Conservation (phyloP, 2,888 invertebrate species). For the Synanthedon myopaeformis region DNA sequence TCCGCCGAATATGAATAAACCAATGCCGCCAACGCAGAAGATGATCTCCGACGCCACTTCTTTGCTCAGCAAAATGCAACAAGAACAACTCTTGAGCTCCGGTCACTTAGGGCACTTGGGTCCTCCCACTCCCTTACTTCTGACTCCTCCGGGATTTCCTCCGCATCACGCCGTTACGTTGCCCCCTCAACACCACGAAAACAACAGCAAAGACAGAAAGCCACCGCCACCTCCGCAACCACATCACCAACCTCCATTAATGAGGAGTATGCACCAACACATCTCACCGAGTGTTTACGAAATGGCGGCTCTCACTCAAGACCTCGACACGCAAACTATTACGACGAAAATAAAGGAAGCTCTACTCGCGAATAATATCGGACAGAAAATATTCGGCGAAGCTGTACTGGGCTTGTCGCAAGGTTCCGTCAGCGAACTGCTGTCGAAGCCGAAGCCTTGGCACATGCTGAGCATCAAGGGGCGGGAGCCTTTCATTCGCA, state of each 20-base stretch:
- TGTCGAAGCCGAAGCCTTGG: conserved; percentile 99
- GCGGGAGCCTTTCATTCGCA: conserved; percentile 93
- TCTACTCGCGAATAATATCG: conserved; percentile 94
- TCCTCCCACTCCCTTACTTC: conserved; percentile 73
- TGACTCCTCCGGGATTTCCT: conserved; percentile 82
- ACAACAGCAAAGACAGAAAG: conserved; percentile 70
- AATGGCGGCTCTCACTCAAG: conserved; percentile 96
- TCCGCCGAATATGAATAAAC: conserved; percentile 76
- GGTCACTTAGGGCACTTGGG: conserved; percentile 66
- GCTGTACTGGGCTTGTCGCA: conserved; percentile 96
- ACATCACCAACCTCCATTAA: conserved; percentile 74
- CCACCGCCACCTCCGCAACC: conserved; percentile 70
- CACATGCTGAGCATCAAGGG: conserved; percentile 99
- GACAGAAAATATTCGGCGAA: conserved; percentile 98
- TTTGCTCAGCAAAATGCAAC: conserved; percentile 77
- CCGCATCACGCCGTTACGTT: conserved; percentile 79
- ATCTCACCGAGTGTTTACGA: conserved; percentile 97
- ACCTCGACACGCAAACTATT: conserved; percentile 95
- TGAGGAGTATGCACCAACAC: conserved; percentile 83
- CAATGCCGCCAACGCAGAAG: conserved; percentile 83
- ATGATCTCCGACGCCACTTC: conserved; percentile 80
- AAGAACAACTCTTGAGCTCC: conserved; percentile 73
- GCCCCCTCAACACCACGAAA: conserved; percentile 73
- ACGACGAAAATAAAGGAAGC: conserved; percentile 98
- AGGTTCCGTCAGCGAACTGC: conserved; percentile 95